Conservation (phyloP, 2,113 vertebrate genomes). For the Lepus europaeus region DNA sequence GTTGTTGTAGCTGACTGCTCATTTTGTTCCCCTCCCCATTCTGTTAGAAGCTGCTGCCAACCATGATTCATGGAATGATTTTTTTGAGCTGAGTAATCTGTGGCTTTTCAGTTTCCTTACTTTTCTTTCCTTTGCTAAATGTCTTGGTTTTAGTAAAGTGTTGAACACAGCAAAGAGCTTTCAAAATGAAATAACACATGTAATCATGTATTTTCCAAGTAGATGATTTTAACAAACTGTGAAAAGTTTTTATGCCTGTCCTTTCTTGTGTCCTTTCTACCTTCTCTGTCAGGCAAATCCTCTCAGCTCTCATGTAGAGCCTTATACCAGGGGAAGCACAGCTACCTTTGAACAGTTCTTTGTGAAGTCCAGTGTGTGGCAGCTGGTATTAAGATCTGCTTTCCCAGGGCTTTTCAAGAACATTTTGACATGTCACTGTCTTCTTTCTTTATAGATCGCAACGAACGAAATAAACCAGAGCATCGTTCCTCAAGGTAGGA, state of each 20-base stretch:
- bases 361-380: conserved; percentile 61
- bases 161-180: conserved; percentile 81
- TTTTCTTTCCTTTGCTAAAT: conserved; percentile 82
- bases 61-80: conserved; percentile 91
- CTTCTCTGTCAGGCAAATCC: conserved; percentile 48
- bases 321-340: conserved; percentile 38
- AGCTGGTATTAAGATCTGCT: conserved; percentile 60
- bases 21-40: conserved; percentile 82
- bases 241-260: conserved; percentile 57
- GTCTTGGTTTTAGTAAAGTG: conserved; percentile 83
- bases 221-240: conserved; percentile 65
- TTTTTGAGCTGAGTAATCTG: conserved; percentile 90
- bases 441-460: conserved; percentile 90
- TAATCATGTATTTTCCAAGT: conserved; percentile 72
- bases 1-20: conserved; percentile 85
- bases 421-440: conserved; percentile 75
- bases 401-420: conserved; percentile 71
- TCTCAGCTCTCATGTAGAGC: conserved; percentile 57
- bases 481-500: conserved; percentile 92
- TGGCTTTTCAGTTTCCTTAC: conserved; percentile 87
- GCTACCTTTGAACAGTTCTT: conserved; percentile 60
- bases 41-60: conserved; percentile 87
- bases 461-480: conserved; percentile 93
- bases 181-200: conserved; percentile 74
- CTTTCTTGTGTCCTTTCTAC: conserved; percentile 60